These are phyloP conservation scores for Anthoptus insignis DNA, from an alignment of 2,888 invertebrate species.

Conservation along the genomic window DNA sequence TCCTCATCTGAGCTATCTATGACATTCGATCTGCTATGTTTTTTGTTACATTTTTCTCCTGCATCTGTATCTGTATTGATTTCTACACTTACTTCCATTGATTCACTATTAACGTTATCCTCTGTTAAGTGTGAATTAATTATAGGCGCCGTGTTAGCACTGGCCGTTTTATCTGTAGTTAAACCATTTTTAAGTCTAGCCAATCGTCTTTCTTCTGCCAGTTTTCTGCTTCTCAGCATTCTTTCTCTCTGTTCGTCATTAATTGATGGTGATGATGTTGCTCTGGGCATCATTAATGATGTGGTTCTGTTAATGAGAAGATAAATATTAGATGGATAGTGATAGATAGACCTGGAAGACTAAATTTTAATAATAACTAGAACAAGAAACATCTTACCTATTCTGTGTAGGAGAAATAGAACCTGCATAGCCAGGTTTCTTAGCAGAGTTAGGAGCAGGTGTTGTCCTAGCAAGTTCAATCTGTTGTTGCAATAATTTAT, in stretches of 20 bases:
- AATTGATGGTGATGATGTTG: constrained; percentile 79
- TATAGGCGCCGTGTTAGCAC: constrained; percentile 5
- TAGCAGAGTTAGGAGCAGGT: constrained; percentile 64
- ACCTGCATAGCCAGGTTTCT: constrained; percentile 54
- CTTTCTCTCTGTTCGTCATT: constrained; percentile 89
- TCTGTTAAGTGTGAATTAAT: no score
- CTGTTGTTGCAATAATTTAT: constrained; percentile 88
- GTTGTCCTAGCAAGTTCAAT: constrained; percentile 86
- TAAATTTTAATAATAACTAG: no score
- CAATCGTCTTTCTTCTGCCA: constrained; percentile 89
- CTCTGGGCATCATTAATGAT: constrained; percentile 67
- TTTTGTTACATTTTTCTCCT: constrained; percentile 41
- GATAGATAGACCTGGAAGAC: no score
- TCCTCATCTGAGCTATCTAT: constrained; percentile 58
- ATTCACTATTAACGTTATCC: constrained; percentile 25
- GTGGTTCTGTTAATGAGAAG: constrained; percentile 52
- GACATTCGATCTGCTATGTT: constrained; percentile 53
- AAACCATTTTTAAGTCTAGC: constrained; percentile 75
- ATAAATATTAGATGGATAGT: neutral
- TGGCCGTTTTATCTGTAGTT: constrained; percentile 23
- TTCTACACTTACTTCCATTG: constrained; percentile 26
- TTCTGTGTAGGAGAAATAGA: constrained; percentile 55
- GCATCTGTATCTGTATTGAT: constrained; percentile 28
- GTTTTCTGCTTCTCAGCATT: constrained; percentile 89
- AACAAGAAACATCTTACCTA: no score